Percentiles rank a stretch among this genome's conserved stretches.
Conservation (phyloP, 92 coral and sea anemone genomes). For the Porites cylindrica region DNA sequence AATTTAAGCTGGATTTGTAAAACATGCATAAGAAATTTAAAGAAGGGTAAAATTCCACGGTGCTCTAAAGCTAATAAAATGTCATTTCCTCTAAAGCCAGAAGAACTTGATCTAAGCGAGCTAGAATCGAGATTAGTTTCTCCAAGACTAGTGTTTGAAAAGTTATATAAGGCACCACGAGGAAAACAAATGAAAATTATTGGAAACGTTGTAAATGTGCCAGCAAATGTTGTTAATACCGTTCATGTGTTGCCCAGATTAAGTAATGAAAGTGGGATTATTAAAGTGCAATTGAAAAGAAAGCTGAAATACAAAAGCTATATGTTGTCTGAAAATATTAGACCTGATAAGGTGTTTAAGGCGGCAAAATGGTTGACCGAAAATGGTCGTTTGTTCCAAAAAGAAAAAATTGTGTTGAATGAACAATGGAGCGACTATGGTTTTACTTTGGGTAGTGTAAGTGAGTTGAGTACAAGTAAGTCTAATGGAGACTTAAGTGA, state of each 20-base stretch:
- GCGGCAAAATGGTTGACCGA: slow-evolving; percentile 55
- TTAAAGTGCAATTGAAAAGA: slow-evolving; percentile 54
- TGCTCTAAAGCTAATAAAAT: slow-evolving; percentile 26
- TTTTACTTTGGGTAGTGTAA: no score
- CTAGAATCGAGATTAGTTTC: slow-evolving; percentile 36
- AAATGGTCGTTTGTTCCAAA: slow-evolving; percentile 68
- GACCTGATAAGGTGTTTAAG: slow-evolving; percentile 56
- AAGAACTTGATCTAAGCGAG: slow-evolving; percentile 12
- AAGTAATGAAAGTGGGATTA: slow-evolving; percentile 50
- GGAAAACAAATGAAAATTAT: slow-evolving; percentile 73
- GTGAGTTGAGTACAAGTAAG: no score
- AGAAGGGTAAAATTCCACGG: slow-evolving; percentile 49
- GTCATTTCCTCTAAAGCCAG: slow-evolving; percentile 24
- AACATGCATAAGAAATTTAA: slow-evolving; percentile 54
- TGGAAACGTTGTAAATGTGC: slow-evolving; percentile 55
- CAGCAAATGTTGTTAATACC: slow-evolving; percentile 70
- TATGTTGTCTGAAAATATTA: slow-evolving; percentile 49
- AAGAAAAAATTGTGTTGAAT: slow-evolving; percentile 56
- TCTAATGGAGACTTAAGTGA: not conserved
- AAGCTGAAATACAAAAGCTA: slow-evolving; percentile 66
- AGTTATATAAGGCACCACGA: slow-evolving; percentile 66
- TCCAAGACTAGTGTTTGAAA: slow-evolving; percentile 54
- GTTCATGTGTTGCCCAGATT: slow-evolving; percentile 62
- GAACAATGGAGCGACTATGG: slow-evolving; percentile 40
- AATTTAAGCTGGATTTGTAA: slow-evolving; percentile 57